Percentiles rank a stretch among this genome's conserved stretches.
These are phyloP conservation scores for Syrrhaptes paradoxus DNA, from an alignment of 2,113 vertebrate genomes.

Conservation along the genomic window DNA sequence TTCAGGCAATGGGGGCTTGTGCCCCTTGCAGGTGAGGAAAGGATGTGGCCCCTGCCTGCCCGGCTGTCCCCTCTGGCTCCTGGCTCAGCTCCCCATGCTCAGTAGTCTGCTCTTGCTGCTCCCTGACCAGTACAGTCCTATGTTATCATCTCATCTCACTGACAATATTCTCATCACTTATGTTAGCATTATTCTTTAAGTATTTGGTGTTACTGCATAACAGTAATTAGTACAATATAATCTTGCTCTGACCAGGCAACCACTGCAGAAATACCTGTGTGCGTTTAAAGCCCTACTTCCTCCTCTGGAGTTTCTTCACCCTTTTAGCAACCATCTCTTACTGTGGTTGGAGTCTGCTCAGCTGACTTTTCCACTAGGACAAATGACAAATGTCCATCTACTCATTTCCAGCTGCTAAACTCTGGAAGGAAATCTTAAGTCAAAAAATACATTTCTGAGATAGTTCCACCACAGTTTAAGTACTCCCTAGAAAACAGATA, in stretches of 20 bases:
- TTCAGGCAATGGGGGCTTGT: not conserved
- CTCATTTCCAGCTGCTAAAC: not conserved
- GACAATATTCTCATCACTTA: not conserved
- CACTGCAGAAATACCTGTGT: not conserved
- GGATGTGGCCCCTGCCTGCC: not conserved
- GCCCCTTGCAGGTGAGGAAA: not conserved
- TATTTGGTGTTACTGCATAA: not conserved
- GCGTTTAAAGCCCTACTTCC: not conserved
- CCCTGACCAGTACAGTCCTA: not conserved
- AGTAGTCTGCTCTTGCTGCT: not conserved
- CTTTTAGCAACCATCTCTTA: not conserved
- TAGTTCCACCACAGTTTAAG: not conserved
- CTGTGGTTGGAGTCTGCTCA: not conserved
- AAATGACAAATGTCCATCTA: not conserved
- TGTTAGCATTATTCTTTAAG: not conserved
- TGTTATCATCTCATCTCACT: not conserved
- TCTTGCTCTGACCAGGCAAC: not conserved
- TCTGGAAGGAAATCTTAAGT: not conserved
- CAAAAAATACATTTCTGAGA: not conserved
- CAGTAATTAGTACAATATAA: not conserved
- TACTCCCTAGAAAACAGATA: not conserved
- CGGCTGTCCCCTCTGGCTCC: not conserved
- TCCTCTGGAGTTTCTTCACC: not conserved
- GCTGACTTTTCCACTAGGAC: not conserved
- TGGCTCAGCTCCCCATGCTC: not conserved